These are phyloP conservation scores for Calyptommatus sinebrachiatus DNA, from an alignment of 2,113 vertebrate genomes.

Conservation along the genomic window DNA sequence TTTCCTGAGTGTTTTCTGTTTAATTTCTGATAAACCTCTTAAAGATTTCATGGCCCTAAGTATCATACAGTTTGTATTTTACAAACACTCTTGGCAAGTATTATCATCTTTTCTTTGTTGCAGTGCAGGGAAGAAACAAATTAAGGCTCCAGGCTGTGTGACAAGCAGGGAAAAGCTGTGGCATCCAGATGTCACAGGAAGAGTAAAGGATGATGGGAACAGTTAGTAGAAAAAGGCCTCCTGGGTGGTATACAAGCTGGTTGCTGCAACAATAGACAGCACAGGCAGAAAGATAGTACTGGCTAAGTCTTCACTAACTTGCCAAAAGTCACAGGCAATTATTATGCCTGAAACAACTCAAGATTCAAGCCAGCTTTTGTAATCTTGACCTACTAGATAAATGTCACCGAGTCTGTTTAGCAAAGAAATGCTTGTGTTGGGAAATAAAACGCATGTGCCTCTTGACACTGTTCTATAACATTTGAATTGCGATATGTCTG, in stretches of 20 bases:
- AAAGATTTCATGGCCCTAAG: no score
- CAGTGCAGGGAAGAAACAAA: neutral
- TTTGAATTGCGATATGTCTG: neutral
- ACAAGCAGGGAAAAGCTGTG: neutral
- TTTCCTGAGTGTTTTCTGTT: no score
- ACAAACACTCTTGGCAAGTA: no score
- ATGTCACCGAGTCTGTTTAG: neutral
- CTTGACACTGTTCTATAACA: neutral
- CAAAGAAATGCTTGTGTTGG: neutral
- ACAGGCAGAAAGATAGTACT: neutral
- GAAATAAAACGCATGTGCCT: constrained; percentile 16
- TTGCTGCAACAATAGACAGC: rapidly evolving
- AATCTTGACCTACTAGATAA: neutral
- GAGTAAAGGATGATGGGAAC: neutral
- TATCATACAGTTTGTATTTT: no score
- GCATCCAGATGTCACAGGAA: neutral
- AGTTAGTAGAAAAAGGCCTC: neutral
- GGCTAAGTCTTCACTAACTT: neutral
- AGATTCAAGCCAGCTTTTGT: neutral
- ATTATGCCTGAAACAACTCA: neutral
- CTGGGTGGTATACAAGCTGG: neutral
- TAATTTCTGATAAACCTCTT: no score
- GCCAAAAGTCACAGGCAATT: neutral
- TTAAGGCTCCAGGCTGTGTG: neutral
- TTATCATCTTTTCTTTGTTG: no score